Evolutionary conservation across 2,113 vertebrate genomes (phyloP).

Genomic region (Eira barbara): DNA sequence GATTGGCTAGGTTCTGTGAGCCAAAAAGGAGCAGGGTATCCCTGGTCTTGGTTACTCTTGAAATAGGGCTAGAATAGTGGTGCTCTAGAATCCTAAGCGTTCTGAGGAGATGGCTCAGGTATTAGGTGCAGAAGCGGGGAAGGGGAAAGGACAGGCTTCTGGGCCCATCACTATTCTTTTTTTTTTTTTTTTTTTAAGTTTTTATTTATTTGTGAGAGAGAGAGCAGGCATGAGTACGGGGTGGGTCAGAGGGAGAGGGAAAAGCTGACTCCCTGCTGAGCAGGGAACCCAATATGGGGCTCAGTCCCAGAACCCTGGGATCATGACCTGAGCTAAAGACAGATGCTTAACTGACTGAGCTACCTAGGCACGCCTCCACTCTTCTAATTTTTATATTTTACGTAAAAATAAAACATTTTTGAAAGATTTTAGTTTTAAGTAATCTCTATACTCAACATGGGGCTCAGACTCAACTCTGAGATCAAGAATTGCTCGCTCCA

Average conservation of each 20-base stretch:
- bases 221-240: not conserved
- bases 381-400: not conserved
- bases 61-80: not conserved
- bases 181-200: not conserved
- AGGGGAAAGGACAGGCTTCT: not conserved
- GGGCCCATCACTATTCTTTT: not conserved
- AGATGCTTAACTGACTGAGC: not conserved
- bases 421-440: not conserved
- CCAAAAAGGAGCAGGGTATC: not conserved
- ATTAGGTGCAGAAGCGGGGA: rapidly evolving
- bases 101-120: not conserved
- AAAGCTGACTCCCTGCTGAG: not conserved
- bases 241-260: not conserved
- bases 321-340: not conserved
- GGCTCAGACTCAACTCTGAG: not conserved
- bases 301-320: not conserved
- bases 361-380: not conserved
- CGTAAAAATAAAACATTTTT: not conserved
- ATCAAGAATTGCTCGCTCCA: not conserved
- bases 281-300: not conserved
- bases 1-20: not conserved
- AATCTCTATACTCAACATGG: not conserved
- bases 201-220: not conserved
- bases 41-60: not conserved
- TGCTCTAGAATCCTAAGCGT: not conserved